Conservation (phyloP, 2,113 vertebrate species). For the Lanius ludovicianus region DNA sequence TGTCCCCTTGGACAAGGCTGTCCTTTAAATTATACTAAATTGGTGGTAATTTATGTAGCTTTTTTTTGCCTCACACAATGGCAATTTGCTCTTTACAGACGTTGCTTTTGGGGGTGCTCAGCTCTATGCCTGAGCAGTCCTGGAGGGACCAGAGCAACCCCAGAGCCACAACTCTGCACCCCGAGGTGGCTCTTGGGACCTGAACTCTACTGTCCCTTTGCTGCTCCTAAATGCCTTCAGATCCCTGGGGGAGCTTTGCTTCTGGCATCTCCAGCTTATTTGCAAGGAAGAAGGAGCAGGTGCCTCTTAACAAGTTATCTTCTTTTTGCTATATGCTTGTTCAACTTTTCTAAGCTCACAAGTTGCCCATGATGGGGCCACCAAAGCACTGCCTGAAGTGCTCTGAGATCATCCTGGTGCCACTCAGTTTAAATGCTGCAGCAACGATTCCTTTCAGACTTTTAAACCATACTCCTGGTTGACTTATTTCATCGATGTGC, state of each 20-base stretch:
- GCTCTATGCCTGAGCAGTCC: neutral
- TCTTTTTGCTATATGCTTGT: neutral
- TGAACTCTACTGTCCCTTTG: neutral
- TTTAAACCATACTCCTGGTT: neutral
- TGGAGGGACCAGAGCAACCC: neutral
- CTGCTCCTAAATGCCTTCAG: neutral
- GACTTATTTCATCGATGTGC: neutral
- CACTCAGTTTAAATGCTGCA: neutral
- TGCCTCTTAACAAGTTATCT: neutral
- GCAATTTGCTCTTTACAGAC: neutral
- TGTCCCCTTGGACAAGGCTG: slow-evolving; percentile 44
- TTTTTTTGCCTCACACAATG: neutral
- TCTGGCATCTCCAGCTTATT: neutral
- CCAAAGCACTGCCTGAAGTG: neutral
- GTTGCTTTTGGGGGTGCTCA: neutral
- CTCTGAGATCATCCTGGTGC: neutral
- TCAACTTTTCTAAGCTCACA: neutral
- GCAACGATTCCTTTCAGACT: neutral
- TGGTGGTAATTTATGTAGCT: neutral
- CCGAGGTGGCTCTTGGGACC: accelerated
- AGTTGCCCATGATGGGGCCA: too few relatives aligned
- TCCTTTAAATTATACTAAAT: slow-evolving; percentile 45
- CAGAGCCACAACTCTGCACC: neutral
- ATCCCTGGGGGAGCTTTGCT: neutral
- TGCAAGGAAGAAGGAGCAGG: neutral